Base-by-base conservation (phyloP, 2,888 invertebrate species). In the Clivina fossor region DNA sequence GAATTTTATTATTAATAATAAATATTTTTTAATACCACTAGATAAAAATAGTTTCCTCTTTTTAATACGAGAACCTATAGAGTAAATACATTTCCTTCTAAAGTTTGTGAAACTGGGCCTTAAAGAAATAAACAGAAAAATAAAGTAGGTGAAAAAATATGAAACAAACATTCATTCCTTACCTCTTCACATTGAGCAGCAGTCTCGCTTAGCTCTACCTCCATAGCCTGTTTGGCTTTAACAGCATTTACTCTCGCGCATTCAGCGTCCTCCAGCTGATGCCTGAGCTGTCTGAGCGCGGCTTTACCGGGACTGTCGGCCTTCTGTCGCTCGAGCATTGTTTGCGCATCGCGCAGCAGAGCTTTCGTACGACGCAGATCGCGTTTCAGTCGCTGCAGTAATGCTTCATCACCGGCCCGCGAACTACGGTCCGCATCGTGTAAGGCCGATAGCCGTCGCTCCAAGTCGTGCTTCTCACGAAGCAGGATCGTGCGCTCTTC, bases 331-430 rank as follows among this genome's bases (percentile, higher is more conserved):
- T 95, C 92, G 53, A 96, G 76, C 81, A 94, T 92, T 0, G 89
- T 84, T 68, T 96, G 95, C 1, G 96, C 93, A 71, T 97, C 96
- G 62, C 90, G 85, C 0, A 96, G 78, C 53, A 96, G 73, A 0
- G 93, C 95, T 68, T 92, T 89, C 60, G 94, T 94, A 69, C 92
- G 81, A 70, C 91, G 89, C 65, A 97, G 74, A 68, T 96, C 95
- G 61, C 90, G 81, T 69, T 90, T 88, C 53, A 96, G 77, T 65
- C 90, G 81, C 64, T 84, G 83, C 60, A 86, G 76, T 0, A 82
- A 75, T 22, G 86, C 87, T 65, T 88, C 89, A 47, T 88, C 88
- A 16, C 84, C 84, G 47, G 82, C 84, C 13, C 84, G 78, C 65
- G 87, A 87, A 0, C 83, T 81, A 24, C 89, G 79, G 61, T 88